These are phyloP conservation scores for Mallotus villosus DNA, from an alignment of 2,797 vertebrate species.

Conservation along the genomic window DNA sequence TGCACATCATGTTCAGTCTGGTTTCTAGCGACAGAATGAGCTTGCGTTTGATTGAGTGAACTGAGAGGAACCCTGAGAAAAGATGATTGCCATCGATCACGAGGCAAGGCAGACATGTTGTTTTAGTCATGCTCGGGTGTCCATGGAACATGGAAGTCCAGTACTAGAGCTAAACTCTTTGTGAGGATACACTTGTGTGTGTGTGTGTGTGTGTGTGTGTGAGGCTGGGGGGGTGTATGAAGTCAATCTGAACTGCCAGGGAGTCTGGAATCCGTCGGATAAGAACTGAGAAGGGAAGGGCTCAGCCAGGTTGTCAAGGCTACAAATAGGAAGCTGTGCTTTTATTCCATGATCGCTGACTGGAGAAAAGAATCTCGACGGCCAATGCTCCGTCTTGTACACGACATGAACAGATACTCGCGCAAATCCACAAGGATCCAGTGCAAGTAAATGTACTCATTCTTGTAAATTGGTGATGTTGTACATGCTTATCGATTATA, in stretches of 20 bases:
- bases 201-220: neutral
- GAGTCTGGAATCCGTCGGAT: conserved; percentile 37
- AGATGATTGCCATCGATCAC: neutral
- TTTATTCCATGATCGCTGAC: no score
- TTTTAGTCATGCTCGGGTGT: conserved; percentile 4
- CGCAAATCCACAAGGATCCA: no score
- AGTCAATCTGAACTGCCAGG: conserved; percentile 17
- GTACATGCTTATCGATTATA: no score
- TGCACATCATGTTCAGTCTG: neutral
- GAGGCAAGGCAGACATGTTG: neutral
- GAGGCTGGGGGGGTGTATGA: neutral
- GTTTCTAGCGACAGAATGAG: neutral
- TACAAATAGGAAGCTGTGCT: neutral
- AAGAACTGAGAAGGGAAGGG: conserved; percentile 20
- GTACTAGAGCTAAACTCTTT: neutral
- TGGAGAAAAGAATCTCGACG: no score
- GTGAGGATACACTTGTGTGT: neutral
- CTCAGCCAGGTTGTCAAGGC: conserved; percentile 10
- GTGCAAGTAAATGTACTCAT: no score
- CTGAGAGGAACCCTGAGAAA: neutral
- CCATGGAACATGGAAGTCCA: neutral
- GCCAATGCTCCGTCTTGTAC: no score
- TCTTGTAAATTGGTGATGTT: no score
- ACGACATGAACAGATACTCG: no score
- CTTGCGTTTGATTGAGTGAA: neutral